Conservation (phyloP, 2,888 invertebrate species). For the Agrochola lota region DNA sequence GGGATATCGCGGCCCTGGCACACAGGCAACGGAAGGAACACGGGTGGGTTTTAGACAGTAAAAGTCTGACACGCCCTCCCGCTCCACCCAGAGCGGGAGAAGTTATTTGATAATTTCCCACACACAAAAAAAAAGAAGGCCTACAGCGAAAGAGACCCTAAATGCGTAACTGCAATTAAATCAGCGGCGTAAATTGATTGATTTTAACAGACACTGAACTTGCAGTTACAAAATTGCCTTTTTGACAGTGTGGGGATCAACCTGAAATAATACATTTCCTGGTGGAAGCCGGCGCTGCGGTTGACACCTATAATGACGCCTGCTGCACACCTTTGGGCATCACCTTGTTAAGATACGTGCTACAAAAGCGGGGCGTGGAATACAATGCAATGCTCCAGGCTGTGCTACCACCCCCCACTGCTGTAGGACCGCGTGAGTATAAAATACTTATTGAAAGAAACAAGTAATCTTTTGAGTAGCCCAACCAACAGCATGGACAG, state of each 20-base stretch:
- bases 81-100: too few species aligned
- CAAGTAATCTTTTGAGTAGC: neutral
- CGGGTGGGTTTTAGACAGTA: too few species aligned
- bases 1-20: too few species aligned
- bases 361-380: slow-evolving; percentile 73
- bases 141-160: neutral
- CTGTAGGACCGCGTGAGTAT: slow-evolving; percentile 66
- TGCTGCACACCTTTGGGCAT: slow-evolving; percentile 88
- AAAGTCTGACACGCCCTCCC: too few species aligned
- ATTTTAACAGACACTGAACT: too few species aligned
- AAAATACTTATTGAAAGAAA: neutral
- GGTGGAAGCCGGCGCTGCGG: slow-evolving; percentile 87
- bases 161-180: neutral
- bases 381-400: slow-evolving; percentile 73
- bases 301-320: slow-evolving; percentile 89
- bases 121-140: too few species aligned
- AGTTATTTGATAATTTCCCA: too few species aligned
- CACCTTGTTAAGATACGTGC: slow-evolving; percentile 82
- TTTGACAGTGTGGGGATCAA: slow-evolving; percentile 80
- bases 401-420: slow-evolving; percentile 72
- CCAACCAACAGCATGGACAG: neutral
- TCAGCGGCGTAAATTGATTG: neutral
- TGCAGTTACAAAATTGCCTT: neutral
- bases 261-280: slow-evolving; percentile 81
- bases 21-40: too few species aligned